A percentile compares a stretch with the other conserved stretches of the same genome.
Conservation (phyloP, 2,113 vertebrate species). For the Spheniscus mendiculus region DNA sequence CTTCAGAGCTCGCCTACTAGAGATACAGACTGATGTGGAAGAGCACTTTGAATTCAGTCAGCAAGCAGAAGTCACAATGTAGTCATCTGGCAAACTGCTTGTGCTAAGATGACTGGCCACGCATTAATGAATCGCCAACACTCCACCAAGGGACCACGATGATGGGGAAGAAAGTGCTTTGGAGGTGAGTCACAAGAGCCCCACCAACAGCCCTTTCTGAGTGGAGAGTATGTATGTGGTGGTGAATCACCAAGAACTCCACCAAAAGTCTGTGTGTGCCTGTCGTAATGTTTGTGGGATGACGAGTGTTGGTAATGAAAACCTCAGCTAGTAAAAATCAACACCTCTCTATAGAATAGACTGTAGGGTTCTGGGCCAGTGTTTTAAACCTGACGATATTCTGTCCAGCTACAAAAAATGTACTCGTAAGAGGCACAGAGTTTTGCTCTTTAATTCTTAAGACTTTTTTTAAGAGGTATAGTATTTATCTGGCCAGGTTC, state of each 20-base stretch:
- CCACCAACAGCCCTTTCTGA: slow-evolving; percentile 28
- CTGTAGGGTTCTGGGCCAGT: background rate
- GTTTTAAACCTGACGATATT: background rate
- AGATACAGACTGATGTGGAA: background rate
- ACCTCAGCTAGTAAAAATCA: background rate
- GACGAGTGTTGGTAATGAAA: background rate
- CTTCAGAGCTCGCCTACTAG: background rate
- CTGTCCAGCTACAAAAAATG: background rate
- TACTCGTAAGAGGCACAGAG: background rate
- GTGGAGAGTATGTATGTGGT: slow-evolving; percentile 40
- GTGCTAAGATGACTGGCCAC: background rate
- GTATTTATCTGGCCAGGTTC: background rate
- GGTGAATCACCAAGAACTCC: slow-evolving; percentile 51
- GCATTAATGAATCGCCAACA: slow-evolving; percentile 28
- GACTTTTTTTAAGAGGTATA: background rate
- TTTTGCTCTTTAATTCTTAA: background rate
- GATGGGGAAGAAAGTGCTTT: background rate
- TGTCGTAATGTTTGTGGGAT: background rate
- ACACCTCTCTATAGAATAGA: background rate
- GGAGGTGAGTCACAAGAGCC: slow-evolving; percentile 49
- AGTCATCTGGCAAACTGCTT: background rate
- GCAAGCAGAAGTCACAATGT: background rate
- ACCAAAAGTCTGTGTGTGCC: slow-evolving; percentile 6
- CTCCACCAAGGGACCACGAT: background rate
- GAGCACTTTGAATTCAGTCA: background rate